These are phyloP conservation scores for Zophobas morio DNA, from an alignment of 1,140 invertebrate genomes.

Conservation along the genomic window DNA sequence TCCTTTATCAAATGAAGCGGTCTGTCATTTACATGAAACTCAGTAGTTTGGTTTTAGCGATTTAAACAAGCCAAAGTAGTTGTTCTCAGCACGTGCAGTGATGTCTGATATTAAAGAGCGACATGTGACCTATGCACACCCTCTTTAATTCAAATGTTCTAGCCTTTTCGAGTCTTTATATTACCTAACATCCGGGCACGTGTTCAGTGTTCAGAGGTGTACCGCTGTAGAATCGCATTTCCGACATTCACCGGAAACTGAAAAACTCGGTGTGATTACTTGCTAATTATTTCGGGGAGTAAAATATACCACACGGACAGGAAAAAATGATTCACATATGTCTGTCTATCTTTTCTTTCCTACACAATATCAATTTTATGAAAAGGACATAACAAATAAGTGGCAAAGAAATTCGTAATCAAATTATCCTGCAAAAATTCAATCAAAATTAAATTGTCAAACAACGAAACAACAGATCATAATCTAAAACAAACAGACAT, in stretches of 20 bases:
- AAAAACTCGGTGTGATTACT: slow-evolving; percentile 9
- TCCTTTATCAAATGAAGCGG: neutral
- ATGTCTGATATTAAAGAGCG: slow-evolving; percentile 45
- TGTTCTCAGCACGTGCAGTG: slow-evolving; percentile 30
- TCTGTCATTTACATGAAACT: slow-evolving; percentile 29
- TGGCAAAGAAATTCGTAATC: too few relatives aligned
- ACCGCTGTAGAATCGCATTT: slow-evolving; percentile 43
- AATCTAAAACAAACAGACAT: too few relatives aligned
- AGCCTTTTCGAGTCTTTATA: slow-evolving; percentile 44
- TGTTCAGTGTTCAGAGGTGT: slow-evolving; percentile 46
- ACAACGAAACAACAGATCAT: too few relatives aligned
- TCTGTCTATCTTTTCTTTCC: too few relatives aligned
- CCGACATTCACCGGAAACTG: slow-evolving; percentile 15
- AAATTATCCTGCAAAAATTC: too few relatives aligned
- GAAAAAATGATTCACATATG: too few relatives aligned
- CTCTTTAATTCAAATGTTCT: slow-evolving; percentile 44
- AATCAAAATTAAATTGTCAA: too few relatives aligned
- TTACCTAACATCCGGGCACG: slow-evolving; percentile 47
- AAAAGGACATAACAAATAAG: too few relatives aligned
- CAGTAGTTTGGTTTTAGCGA: slow-evolving; percentile 15
- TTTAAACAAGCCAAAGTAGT: neutral
- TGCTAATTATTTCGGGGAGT: slow-evolving; percentile 15
- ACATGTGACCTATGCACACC: slow-evolving; percentile 48
- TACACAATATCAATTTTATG: neutral
- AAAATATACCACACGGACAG: too few relatives aligned